These are phyloP conservation scores for Aleiodes sp. DNA, from an alignment of 1,140 invertebrate genomes.

Conservation along the genomic window DNA sequence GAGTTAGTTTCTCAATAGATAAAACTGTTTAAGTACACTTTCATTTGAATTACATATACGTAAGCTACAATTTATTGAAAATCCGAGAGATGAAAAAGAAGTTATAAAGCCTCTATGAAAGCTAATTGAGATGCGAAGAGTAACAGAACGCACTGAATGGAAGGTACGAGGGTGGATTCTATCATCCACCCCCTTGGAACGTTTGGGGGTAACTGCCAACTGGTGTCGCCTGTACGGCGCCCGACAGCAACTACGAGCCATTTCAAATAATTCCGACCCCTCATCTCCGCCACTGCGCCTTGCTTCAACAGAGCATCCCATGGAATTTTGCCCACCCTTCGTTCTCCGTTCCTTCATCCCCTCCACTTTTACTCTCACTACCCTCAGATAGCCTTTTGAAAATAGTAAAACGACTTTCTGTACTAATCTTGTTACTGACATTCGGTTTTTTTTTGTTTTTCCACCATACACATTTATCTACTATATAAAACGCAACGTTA, in stretches of 20 bases:
- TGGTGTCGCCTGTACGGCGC: constrained; percentile 49
- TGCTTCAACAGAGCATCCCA: background rate
- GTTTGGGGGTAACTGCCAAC: constrained; percentile 51
- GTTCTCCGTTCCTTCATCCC: constrained; percentile 4
- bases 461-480: too few species aligned
- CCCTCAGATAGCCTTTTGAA: too few species aligned
- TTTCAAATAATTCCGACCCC: constrained; percentile 17
- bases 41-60: too few species aligned
- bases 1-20: too few species aligned
- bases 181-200: constrained; percentile 44
- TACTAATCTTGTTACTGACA: background rate
- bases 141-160: constrained; percentile 5
- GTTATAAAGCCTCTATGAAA: background rate
- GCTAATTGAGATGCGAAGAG: constrained; percentile 12
- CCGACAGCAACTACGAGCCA: constrained; percentile 32
- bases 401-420: too few species aligned
- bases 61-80: too few species aligned
- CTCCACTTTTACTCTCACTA: background rate
- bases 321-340: constrained; percentile 25
- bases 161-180: constrained; percentile 31
- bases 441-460: too few species aligned
- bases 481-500: too few species aligned
- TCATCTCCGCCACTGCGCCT: constrained; percentile 20
- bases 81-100: background rate
- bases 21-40: too few species aligned